Conservation (phyloP, 92 coral and sea anemone genomes). For the Phenganax subtilis region DNA sequence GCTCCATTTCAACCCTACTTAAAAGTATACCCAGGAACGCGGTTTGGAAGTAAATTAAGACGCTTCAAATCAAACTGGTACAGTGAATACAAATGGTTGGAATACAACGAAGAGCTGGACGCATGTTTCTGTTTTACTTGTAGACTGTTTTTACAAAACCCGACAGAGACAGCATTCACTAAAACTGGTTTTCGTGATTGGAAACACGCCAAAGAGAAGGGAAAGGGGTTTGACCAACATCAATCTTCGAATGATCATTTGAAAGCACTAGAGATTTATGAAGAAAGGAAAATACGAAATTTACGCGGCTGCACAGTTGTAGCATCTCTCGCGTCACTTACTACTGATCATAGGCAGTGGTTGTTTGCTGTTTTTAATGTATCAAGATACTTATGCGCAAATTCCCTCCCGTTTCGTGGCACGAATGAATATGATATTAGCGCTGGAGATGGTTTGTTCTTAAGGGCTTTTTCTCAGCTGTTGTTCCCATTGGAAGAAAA, state of each 20-base stretch:
- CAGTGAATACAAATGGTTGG: slow-evolving; percentile 15
- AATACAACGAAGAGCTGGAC: slow-evolving; percentile 21
- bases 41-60: slow-evolving; percentile 19
- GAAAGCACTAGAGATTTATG: slow-evolving; percentile 14
- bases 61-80: slow-evolving; percentile 18
- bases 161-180: slow-evolving; percentile 21
- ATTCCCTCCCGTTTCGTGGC: slow-evolving; percentile 23
- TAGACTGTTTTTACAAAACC: slow-evolving; percentile 19
- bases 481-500: slow-evolving; percentile 21
- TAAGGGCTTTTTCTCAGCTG: slow-evolving; percentile 31
- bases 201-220: slow-evolving; percentile 28
- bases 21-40: slow-evolving; percentile 24
- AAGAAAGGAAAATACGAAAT: slow-evolving; percentile 19
- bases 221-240: slow-evolving; percentile 30
- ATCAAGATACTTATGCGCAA: slow-evolving; percentile 15
- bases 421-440: slow-evolving; percentile 15
- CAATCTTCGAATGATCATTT: slow-evolving; percentile 27
- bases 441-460: slow-evolving; percentile 21
- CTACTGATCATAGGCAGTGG: slow-evolving; percentile 17
- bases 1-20: slow-evolving; percentile 20
- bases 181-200: slow-evolving; percentile 27
- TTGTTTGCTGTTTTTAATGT: slow-evolving; percentile 20
- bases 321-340: slow-evolving; percentile 12
- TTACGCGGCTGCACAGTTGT: slow-evolving; percentile 15
- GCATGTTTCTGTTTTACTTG: slow-evolving; percentile 33